Percentiles rank a stretch among this genome's conserved stretches.
phyloP scores from a whole-genome alignment of 2,888 invertebrate species.

The Limnephilus rhombicus region DNA sequence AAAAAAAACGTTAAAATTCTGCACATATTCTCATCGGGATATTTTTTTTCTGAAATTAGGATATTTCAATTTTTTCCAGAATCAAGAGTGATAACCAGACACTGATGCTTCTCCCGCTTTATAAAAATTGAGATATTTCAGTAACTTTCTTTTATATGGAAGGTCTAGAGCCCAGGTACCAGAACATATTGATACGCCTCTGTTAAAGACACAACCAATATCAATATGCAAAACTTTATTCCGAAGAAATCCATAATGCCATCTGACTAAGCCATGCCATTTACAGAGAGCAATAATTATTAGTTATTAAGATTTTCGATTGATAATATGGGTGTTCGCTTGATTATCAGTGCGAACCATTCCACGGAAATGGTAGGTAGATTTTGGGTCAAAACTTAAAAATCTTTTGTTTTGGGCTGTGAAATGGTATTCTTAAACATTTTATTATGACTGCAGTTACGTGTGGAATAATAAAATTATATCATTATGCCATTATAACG shows the following conservation, averaged over 20 bases:
- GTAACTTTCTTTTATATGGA: not conserved
- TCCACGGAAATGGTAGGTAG: not conserved
- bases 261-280: not conserved
- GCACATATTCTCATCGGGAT: not conserved
- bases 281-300: not conserved
- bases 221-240: not conserved
- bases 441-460: not conserved
- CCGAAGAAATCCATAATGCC: not conserved
- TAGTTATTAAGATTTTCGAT: not conserved
- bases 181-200: not conserved
- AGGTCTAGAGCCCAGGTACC: not conserved
- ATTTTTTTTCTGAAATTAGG: not conserved
- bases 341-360: not conserved
- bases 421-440: not conserved
- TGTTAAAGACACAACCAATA: not conserved
- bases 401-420: not conserved
- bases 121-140: not conserved
- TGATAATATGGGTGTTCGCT: not conserved
- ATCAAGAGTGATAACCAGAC: no score
- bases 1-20: not conserved
- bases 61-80: not conserved
- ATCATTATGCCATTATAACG: no score
- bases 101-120: no score
- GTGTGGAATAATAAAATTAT: no score
- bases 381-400: not conserved